Conservation (phyloP, 2,888 invertebrate genomes). For the Drosophila pseudotalamancana region DNA sequence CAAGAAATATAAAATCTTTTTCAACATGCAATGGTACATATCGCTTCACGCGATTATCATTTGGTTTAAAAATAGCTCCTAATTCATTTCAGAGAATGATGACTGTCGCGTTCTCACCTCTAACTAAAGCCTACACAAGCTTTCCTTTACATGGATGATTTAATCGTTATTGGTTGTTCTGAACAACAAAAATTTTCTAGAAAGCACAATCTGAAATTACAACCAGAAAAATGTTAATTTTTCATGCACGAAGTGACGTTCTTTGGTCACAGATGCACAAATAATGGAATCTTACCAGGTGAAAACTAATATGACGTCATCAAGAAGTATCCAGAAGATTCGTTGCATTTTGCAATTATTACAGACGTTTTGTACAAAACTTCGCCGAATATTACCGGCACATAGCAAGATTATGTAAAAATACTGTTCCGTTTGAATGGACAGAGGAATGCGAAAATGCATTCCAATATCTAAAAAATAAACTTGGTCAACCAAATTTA, state of each 20-base stretch:
- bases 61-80: too few relatives aligned
- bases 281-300: not conserved
- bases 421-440: not conserved
- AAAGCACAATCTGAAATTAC: conserved; percentile 1
- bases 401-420: too few relatives aligned
- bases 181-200: not conserved
- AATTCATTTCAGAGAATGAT: too few relatives aligned
- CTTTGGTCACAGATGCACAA: conserved; percentile 3
- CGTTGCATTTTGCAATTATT: too few relatives aligned
- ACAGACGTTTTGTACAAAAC: too few relatives aligned
- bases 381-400: too few relatives aligned
- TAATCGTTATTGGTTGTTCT: not conserved
- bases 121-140: conserved; percentile 4
- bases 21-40: too few relatives aligned
- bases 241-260: conserved; percentile 5
- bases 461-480: too few relatives aligned
- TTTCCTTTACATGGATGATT: conserved; percentile 14
- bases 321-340: not conserved
- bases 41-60: too few relatives aligned
- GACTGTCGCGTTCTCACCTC: conserved; percentile 3
- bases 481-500: too few relatives aligned
- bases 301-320: conserved; percentile 8
- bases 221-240: conserved; percentile 2
- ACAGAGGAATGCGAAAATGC: too few relatives aligned
- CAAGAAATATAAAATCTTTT: too few relatives aligned